phyloP scores from a whole-genome alignment of 2,888 invertebrate genomes.

The Agrochola circellaris region DNA sequence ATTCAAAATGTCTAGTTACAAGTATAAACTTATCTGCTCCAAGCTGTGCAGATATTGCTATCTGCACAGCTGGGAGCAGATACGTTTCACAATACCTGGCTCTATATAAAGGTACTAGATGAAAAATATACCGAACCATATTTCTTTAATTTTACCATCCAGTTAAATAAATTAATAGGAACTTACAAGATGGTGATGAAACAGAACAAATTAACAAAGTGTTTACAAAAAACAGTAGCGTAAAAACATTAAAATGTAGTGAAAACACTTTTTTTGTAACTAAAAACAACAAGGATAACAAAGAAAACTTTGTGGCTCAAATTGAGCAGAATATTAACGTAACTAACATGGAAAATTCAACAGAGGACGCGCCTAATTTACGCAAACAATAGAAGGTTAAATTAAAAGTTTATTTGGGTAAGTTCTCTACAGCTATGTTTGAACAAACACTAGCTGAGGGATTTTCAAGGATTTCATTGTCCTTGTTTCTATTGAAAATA shows the following conservation, averaged over 20 bases:
- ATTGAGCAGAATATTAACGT: constrained; percentile 38
- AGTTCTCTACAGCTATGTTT: constrained; percentile 10
- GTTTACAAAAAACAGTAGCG: neutral
- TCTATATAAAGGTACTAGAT: no score
- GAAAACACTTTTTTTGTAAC: constrained; percentile 9
- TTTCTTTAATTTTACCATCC: no score
- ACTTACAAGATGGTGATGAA: neutral
- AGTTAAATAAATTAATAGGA: no score
- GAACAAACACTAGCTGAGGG: constrained; percentile 4
- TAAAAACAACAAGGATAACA: constrained; percentile 24
- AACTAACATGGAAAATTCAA: constrained; percentile 54
- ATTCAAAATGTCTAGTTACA: no score
- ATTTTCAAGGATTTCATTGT: constrained; percentile 13
- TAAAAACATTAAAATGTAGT: neutral
- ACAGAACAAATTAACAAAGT: neutral
- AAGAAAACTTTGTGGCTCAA: constrained; percentile 19
- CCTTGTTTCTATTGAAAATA: constrained; percentile 6
- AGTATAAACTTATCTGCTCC: no score
- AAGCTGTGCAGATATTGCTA: no score
- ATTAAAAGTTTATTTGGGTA: constrained; percentile 48
- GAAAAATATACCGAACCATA: no score
- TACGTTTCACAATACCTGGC: no score
- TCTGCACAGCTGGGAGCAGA: no score
- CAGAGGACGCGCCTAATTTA: constrained; percentile 43
- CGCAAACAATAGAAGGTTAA: constrained; percentile 47